Percentiles rank a stretch among this genome's conserved stretches.
Conservation (phyloP, 2,113 vertebrate species). For the Piaya cayana region DNA sequence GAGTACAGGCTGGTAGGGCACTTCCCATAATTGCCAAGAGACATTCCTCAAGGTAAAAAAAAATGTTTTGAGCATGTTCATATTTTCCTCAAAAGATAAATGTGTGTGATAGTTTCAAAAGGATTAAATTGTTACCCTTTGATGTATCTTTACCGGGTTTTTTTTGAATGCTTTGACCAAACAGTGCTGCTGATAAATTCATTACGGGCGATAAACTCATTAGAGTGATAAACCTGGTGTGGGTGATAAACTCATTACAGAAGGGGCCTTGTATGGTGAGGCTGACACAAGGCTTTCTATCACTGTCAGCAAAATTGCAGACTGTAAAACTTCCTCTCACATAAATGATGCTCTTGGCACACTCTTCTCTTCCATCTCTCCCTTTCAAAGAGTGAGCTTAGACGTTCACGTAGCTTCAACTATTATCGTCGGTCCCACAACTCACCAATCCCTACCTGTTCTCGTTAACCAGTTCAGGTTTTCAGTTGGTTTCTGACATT, state of each 20-base stretch:
- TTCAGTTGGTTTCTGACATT: background rate
- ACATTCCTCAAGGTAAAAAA: background rate
- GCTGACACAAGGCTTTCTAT: conserved; percentile 40
- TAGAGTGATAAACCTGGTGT: conserved; percentile 44
- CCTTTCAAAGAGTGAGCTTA: background rate
- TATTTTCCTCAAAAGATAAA: conserved; percentile 46
- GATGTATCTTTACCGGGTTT: conserved; percentile 33
- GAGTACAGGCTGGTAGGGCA: background rate
- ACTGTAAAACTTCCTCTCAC: background rate
- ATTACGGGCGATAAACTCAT: conserved; percentile 51
- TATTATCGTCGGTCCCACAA: background rate
- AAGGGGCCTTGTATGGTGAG: background rate
- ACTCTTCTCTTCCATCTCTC: background rate
- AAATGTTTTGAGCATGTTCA: background rate
- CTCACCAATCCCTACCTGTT: background rate
- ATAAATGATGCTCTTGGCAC: conserved; percentile 35
- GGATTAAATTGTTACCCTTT: conserved; percentile 45
- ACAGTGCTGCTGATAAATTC: conserved; percentile 49
- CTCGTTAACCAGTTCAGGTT: background rate
- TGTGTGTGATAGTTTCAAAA: conserved; percentile 45
- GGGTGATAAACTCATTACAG: conserved; percentile 47
- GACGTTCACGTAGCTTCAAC: background rate
- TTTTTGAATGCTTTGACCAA: conserved; percentile 61
- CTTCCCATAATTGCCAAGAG: background rate
- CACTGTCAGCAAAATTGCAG: conserved; percentile 55